Percentiles rank a stretch among this genome's conserved stretches.
phyloP scores from a whole-genome alignment of 2,113 vertebrate species.

The Anas platyrhynchos region DNA sequence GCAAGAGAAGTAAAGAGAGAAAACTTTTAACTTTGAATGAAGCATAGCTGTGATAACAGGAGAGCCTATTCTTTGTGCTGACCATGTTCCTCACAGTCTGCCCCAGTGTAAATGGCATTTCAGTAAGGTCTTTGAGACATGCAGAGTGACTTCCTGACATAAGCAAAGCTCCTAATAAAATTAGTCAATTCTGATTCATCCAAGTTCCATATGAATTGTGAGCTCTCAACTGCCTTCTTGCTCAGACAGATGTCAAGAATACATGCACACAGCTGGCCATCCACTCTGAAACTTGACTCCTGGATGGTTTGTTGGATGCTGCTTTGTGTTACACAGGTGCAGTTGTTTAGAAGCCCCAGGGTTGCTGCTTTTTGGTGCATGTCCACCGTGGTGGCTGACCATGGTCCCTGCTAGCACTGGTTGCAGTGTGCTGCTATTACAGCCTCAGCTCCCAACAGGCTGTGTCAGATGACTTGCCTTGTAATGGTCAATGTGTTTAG shows the following conservation, averaged over 20 bases:
- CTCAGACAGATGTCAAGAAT: fast-evolving
- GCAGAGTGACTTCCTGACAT: neutral
- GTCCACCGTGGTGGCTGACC: fast-evolving
- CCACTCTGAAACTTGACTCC: neutral
- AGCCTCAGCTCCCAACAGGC: neutral
- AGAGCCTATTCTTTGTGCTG: neutral
- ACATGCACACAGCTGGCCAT: neutral
- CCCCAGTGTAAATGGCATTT: neutral
- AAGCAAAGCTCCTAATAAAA: neutral
- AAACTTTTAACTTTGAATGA: neutral
- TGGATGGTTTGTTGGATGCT: fast-evolving
- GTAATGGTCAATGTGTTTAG: neutral
- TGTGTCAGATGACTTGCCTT: neutral
- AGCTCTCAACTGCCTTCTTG: neutral
- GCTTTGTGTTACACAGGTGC: fast-evolving
- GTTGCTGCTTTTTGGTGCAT: neutral
- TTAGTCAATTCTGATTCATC: neutral
- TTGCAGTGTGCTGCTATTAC: fast-evolving
- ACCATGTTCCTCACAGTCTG: neutral
- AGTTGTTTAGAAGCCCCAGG: fast-evolving
- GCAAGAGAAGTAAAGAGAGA: neutral
- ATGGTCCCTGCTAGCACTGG: neutral
- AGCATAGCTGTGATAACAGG: neutral
- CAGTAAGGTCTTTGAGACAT: neutral
- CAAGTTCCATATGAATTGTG: fast-evolving